phyloP scores from a whole-genome alignment of 2,113 vertebrate species.

The Hemicordylus capensis region DNA sequence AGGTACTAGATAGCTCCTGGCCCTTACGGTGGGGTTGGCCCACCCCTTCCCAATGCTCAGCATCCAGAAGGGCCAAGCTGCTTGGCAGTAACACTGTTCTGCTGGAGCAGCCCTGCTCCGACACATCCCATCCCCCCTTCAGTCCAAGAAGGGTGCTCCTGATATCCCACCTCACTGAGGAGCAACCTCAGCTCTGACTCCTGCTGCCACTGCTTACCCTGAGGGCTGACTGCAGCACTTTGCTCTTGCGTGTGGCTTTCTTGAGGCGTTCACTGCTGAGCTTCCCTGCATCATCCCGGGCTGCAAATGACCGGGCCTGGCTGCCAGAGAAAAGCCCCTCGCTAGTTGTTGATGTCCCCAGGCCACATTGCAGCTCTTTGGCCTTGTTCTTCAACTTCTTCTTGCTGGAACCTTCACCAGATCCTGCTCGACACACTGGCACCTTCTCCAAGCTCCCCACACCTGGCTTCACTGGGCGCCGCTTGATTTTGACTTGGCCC shows the following conservation, averaged over 20 bases:
- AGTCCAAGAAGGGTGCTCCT: neutral
- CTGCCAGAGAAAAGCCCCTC: slow-evolving; percentile 75
- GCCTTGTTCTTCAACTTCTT: slow-evolving; percentile 76
- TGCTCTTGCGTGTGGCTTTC: slow-evolving; percentile 87
- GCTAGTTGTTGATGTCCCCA: slow-evolving; percentile 63
- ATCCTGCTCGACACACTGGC: slow-evolving; percentile 53
- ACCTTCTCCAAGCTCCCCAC: slow-evolving; percentile 71
- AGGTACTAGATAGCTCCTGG: no score
- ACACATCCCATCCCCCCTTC: accelerated
- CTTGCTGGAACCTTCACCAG: slow-evolving; percentile 57
- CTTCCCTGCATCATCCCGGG: slow-evolving; percentile 57
- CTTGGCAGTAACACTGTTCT: no score
- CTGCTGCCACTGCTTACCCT: slow-evolving; percentile 62
- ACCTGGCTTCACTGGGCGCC: slow-evolving; percentile 72
- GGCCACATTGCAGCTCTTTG: slow-evolving; percentile 68
- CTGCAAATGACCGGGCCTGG: slow-evolving; percentile 48
- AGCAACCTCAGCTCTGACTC: neutral
- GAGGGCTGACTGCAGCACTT: slow-evolving; percentile 74
- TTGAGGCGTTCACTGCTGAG: slow-evolving; percentile 86
- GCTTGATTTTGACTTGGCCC: slow-evolving; percentile 91
- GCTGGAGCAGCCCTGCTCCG: neutral
- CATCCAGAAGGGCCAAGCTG: no score
- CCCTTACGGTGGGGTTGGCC: no score
- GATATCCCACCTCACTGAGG: no score
- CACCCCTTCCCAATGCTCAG: neutral